Conservation (phyloP, 2,113 vertebrate genomes). For the Poicephalus meyeri region DNA sequence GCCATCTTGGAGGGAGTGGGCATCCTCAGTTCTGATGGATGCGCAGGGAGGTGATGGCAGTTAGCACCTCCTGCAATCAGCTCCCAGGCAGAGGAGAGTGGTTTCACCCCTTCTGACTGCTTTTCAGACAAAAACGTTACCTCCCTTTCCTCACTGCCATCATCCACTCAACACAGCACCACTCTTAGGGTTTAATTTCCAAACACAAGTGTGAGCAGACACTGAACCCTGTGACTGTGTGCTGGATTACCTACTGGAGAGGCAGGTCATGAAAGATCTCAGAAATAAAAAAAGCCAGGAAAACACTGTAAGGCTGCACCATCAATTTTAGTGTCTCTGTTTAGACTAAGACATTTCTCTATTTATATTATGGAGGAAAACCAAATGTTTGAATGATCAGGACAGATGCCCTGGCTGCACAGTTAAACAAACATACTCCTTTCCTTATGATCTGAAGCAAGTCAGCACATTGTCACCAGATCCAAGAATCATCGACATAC, state of each 20-base stretch:
- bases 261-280: neutral
- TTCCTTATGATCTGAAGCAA: slow-evolving; percentile 2
- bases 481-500: neutral
- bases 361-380: slow-evolving; percentile 26
- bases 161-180: neutral
- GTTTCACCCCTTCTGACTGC: neutral
- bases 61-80: neutral
- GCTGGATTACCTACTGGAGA: neutral
- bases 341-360: slow-evolving; percentile 39
- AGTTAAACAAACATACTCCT: slow-evolving; percentile 17
- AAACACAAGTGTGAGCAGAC: neutral
- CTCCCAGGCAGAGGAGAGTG: neutral
- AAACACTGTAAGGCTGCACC: neutral
- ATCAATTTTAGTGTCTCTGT: slow-evolving; percentile 21
- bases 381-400: neutral
- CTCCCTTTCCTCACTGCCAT: neutral
- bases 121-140: neutral
- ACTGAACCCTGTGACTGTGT: neutral
- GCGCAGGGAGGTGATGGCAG: neutral
- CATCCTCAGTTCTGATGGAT: neutral
- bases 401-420: slow-evolving; percentile 11
- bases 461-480: neutral
- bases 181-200: neutral
- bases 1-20: neutral
- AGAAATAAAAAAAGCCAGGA: slow-evolving; percentile 30